These are phyloP conservation scores for Craterocephalus amniculus DNA, from an alignment of 2,797 vertebrate species.

Conservation along the genomic window DNA sequence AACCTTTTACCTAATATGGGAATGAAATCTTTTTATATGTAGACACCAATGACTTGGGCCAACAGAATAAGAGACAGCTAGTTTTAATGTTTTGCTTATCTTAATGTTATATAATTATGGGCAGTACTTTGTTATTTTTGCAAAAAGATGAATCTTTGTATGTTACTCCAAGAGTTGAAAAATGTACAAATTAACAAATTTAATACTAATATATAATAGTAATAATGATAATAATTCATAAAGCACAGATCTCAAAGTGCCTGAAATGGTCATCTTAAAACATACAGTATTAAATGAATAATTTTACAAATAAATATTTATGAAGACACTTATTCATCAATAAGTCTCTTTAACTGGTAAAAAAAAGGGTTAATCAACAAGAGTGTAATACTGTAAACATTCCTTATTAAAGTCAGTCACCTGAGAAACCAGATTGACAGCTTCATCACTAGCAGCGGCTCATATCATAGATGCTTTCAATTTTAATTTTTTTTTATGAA, in stretches of 20 bases:
- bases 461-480: slow-evolving; percentile 42
- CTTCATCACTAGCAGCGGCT: slow-evolving; percentile 30
- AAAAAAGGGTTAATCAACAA: neutral
- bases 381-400: slow-evolving; percentile 1
- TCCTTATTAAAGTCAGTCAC: slow-evolving; percentile 8
- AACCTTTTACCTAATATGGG: no score
- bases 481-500: slow-evolving; percentile 33
- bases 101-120: no score
- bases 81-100: no score
- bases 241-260: no score
- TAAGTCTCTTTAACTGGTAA: neutral
- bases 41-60: no score
- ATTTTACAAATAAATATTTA: no score
- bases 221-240: no score
- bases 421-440: slow-evolving; percentile 45
- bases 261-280: neutral
- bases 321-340: neutral
- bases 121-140: neutral
- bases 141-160: no score
- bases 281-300: no score
- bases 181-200: neutral
- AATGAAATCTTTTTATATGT: no score
- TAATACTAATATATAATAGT: no score
- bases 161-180: neutral
- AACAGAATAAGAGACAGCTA: neutral